Percentiles rank a stretch among this genome's conserved stretches.
These are phyloP conservation scores for Charadrius vociferus DNA, from an alignment of 2,113 vertebrate species.

Conservation along the genomic window DNA sequence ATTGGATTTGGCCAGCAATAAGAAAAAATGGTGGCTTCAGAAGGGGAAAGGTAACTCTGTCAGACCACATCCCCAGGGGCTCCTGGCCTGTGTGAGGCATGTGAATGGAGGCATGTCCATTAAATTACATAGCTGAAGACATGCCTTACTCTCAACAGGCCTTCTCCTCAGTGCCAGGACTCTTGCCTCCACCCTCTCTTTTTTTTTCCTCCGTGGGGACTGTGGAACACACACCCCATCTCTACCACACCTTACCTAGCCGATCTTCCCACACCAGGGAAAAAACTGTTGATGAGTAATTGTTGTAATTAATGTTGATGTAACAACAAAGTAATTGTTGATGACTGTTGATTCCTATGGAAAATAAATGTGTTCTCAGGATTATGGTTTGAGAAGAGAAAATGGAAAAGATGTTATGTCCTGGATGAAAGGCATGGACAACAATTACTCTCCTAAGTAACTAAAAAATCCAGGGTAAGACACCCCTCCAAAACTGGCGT, in stretches of 20 bases:
- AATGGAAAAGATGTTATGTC: not conserved
- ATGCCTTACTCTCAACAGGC: not conserved
- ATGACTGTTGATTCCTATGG: not conserved
- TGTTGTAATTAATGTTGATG: no score
- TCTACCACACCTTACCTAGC: not conserved
- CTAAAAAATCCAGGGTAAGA: not conserved
- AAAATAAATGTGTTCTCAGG: not conserved
- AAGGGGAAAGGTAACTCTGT: not conserved
- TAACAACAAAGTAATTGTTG: no score
- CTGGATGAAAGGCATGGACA: not conserved
- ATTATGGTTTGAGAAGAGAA: not conserved
- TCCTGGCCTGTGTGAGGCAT: not conserved
- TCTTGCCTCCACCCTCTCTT: not conserved
- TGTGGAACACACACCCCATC: not conserved
- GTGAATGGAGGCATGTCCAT: not conserved
- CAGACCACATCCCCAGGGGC: accelerated
- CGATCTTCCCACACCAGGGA: not conserved
- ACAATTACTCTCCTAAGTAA: not conserved
- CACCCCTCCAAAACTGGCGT: not conserved
- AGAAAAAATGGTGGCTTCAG: not conserved
- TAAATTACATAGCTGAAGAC: not conserved
- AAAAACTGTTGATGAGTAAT: not conserved
- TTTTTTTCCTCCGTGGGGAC: not conserved
- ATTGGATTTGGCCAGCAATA: not conserved
- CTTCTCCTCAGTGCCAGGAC: not conserved